These are phyloP conservation scores for Onthophagus taurus DNA, from an alignment of 1,140 invertebrate genomes.

Conservation along the genomic window DNA sequence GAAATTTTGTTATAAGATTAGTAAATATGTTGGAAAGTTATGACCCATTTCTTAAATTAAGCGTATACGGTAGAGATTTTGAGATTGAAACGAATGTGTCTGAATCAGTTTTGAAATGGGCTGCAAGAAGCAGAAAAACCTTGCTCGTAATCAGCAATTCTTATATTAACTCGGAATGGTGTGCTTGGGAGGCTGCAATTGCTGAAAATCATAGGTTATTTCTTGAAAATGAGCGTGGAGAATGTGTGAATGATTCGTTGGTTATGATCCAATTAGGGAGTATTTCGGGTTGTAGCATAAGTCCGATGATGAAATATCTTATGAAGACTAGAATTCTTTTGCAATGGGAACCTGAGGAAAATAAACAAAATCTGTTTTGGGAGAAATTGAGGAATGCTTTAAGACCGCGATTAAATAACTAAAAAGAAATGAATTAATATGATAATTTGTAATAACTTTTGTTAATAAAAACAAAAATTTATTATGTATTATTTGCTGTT, in stretches of 20 bases:
- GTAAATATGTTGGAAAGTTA: slow-evolving; percentile 46
- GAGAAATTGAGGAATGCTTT: slow-evolving; percentile 35
- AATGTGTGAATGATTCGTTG: slow-evolving; percentile 44
- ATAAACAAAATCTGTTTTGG: slow-evolving; percentile 45
- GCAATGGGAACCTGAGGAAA: slow-evolving; percentile 41
- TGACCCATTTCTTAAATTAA: slow-evolving; percentile 46
- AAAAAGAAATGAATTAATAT: too few relatives aligned
- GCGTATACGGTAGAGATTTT: slow-evolving; percentile 58
- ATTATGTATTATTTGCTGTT: too few relatives aligned
- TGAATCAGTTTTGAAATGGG: slow-evolving; percentile 48
- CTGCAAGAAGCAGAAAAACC: slow-evolving; percentile 49
- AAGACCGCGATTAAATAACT: too few relatives aligned
- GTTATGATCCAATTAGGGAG: slow-evolving; percentile 49
- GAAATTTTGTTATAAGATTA: slow-evolving; percentile 48
- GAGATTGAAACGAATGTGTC: slow-evolving; percentile 50
- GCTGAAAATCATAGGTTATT: slow-evolving; percentile 46
- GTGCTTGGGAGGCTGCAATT: slow-evolving; percentile 52
- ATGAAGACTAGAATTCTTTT: slow-evolving; percentile 54
- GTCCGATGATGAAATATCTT: slow-evolving; percentile 47
- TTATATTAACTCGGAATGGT: slow-evolving; percentile 58
- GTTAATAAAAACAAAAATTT: too few relatives aligned
- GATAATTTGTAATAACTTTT: too few relatives aligned
- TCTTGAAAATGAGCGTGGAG: slow-evolving; percentile 34
- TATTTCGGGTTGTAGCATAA: slow-evolving; percentile 42
- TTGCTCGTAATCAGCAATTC: slow-evolving; percentile 53